phyloP scores from a whole-genome alignment of 2,888 invertebrate genomes.

The Drosophila rellima region DNA sequence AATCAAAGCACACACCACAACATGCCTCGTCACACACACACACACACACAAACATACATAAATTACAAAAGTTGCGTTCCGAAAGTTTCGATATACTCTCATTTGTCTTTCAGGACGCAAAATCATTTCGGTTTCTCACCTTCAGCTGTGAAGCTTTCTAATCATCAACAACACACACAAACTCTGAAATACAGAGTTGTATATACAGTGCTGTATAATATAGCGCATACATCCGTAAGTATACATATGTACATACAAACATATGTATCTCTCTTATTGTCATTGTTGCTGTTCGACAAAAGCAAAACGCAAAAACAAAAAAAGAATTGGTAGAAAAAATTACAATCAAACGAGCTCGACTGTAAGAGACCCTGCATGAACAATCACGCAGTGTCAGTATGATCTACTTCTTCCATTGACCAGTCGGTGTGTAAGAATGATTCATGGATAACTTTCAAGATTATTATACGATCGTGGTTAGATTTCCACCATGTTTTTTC shows the following conservation, averaged over 20 bases:
- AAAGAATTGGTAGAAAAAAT: not conserved
- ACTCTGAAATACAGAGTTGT: conserved; percentile 31
- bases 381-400: no score
- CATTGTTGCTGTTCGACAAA: conserved; percentile 28
- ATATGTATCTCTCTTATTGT: conserved; percentile 42
- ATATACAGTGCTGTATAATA: conserved; percentile 15
- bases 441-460: no score
- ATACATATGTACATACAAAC: conserved; percentile 31
- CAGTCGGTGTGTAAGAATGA: no score
- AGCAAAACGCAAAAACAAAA: not conserved
- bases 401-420: no score
- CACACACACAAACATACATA: conserved; percentile 12
- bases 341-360: not conserved
- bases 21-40: not conserved
- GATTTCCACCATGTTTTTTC: no score
- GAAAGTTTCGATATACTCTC: conserved; percentile 45
- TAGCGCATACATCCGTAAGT: conserved; percentile 19
- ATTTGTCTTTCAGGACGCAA: conserved; percentile 47
- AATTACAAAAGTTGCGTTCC: conserved; percentile 41
- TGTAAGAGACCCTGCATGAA: not conserved
- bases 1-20: not conserved
- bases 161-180: conserved; percentile 43
- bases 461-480: no score
- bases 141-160: conserved; percentile 70
- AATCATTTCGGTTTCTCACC: conserved; percentile 63